Conservation (phyloP, 1,140 invertebrate species). For the Holcopasites calliopsidis region DNA sequence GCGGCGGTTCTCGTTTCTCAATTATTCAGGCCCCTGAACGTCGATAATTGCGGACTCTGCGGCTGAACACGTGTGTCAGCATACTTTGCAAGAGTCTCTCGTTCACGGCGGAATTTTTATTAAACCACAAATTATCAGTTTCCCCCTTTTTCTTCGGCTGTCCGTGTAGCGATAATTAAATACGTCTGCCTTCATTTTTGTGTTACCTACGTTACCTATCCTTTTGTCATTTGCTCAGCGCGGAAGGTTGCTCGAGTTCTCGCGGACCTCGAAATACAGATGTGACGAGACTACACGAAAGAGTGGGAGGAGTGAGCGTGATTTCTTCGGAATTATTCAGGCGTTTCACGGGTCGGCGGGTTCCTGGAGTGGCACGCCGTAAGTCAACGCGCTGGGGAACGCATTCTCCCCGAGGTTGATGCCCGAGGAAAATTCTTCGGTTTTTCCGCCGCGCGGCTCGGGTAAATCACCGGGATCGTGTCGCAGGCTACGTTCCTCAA, state of each 20-base stretch:
- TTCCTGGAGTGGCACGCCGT: neutral
- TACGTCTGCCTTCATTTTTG: too few relatives aligned
- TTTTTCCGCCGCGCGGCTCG: slow-evolving; percentile 12
- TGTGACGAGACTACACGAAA: too few relatives aligned
- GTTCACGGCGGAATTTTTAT: slow-evolving; percentile 4
- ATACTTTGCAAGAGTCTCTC: too few relatives aligned
- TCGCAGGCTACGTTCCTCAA: too few relatives aligned
- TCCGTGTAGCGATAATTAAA: neutral
- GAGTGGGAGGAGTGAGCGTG: neutral
- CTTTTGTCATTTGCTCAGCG: neutral
- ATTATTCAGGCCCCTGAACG: slow-evolving; percentile 5
- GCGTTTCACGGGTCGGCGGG: slow-evolving; percentile 21
- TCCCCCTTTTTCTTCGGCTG: neutral
- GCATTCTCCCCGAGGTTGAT: slow-evolving; percentile 4
- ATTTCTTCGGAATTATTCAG: slow-evolving; percentile 40
- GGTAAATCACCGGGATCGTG: slow-evolving; percentile 22
- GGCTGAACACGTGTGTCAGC: neutral
- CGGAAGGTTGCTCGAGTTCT: neutral
- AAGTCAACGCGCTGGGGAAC: slow-evolving; percentile 23
- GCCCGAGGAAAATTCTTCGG: slow-evolving; percentile 28
- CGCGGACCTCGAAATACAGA: too few relatives aligned
- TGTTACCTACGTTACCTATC: too few relatives aligned
- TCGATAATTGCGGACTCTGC: neutral
- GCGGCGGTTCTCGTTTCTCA: slow-evolving; percentile 26
- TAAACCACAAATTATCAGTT: neutral